These are phyloP conservation scores for Drosophila limbata DNA, from an alignment of 2,888 invertebrate genomes.

Conservation along the genomic window DNA sequence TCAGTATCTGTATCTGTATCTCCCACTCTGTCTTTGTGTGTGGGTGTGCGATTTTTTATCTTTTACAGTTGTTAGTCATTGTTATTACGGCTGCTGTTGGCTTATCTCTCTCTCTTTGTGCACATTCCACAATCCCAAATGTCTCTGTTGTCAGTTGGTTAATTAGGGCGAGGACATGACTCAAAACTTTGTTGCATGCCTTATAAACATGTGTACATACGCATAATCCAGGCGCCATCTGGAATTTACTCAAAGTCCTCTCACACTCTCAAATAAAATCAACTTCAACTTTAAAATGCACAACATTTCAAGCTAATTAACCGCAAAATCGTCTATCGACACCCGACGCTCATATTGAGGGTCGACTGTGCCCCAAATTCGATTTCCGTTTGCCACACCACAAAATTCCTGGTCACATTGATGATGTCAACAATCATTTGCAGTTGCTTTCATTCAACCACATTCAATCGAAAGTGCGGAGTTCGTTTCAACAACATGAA, in stretches of 20 bases:
- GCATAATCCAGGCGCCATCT: slow-evolving; percentile 46
- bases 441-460: slow-evolving; percentile 33
- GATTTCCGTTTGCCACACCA: slow-evolving; percentile 39
- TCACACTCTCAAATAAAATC: slow-evolving; percentile 9
- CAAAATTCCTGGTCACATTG: slow-evolving; percentile 32
- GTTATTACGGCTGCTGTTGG: slow-evolving; percentile 37
- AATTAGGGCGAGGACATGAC: slow-evolving; percentile 71
- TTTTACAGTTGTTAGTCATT: slow-evolving; percentile 55
- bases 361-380: slow-evolving; percentile 40
- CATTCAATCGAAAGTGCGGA: not conserved
- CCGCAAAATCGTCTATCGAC: slow-evolving; percentile 13
- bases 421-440: slow-evolving; percentile 64
- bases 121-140: slow-evolving; percentile 49
- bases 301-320: slow-evolving; percentile 4
- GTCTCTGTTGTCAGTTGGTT: slow-evolving; percentile 63
- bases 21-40: slow-evolving; percentile 3
- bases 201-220: not conserved
- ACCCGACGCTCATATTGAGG: not conserved
- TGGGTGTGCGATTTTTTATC: slow-evolving; percentile 55
- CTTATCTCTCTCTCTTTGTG: slow-evolving; percentile 44
- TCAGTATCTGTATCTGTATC: slow-evolving; percentile 18
- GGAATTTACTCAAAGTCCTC: slow-evolving; percentile 30
- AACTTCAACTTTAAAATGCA: slow-evolving; percentile 12
- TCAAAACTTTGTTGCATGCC: slow-evolving; percentile 33
- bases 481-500: slow-evolving; percentile 1